Percentiles rank a stretch among this genome's conserved stretches.
Evolutionary conservation across 2,888 invertebrate genomes (phyloP).

Genomic region (Nemotelus nigrinus): DNA sequence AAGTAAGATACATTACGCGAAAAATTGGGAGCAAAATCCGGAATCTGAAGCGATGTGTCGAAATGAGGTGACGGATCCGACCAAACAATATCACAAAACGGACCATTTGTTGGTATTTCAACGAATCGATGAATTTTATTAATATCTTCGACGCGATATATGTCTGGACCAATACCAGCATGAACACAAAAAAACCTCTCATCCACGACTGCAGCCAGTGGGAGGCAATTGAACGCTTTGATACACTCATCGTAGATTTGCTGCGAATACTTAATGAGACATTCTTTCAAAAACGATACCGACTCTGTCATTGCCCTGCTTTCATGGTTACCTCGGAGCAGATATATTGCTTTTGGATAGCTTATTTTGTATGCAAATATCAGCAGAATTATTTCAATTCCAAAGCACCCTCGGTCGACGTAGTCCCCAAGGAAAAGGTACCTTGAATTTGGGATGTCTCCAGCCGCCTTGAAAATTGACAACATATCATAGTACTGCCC

Average conservation of each 20-base stretch:
- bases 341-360: conserved; percentile 97
- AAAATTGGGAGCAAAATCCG: conserved; percentile 99
- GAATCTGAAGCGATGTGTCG: conserved; percentile 95
- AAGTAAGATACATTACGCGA: conserved; percentile 99
- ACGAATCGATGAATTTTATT: conserved; percentile 97
- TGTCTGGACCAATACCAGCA: conserved; percentile 98
- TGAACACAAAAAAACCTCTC: conserved; percentile 99
- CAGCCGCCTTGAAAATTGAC: conserved; percentile 99
- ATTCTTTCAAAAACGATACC: conserved; percentile 99
- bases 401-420: conserved; percentile 96
- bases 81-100: conserved; percentile 99
- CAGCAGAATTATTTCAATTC: conserved; percentile 89
- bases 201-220: conserved; percentile 99
- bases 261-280: conserved; percentile 99
- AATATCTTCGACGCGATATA: conserved; percentile 99
- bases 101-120: conserved; percentile 98
- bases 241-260: conserved; percentile 99
- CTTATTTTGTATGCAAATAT: conserved; percentile 99
- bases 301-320: conserved; percentile 99
- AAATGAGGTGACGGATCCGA: conserved; percentile 99
- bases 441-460: conserved; percentile 96
- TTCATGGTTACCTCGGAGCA: conserved; percentile 99
- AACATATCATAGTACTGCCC: conserved; percentile 99
- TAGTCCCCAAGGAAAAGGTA: conserved; percentile 99
- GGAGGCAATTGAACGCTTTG: conserved; percentile 99